Evolutionary conservation across 2,888 invertebrate genomes (phyloP).

Genomic region (Ophion costatus): DNA sequence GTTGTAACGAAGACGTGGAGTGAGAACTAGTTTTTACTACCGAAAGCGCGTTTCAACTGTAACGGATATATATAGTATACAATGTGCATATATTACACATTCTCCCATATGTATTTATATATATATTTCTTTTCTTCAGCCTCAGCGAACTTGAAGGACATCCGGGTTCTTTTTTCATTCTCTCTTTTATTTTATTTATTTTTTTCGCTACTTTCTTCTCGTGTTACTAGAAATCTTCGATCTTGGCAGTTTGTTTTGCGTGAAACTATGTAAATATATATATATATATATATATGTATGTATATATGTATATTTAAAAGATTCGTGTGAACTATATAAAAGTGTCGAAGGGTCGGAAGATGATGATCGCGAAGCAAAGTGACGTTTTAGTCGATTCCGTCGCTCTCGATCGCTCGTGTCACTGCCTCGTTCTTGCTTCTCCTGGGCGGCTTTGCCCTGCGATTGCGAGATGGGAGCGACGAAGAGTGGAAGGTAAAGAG

Average conservation of each 20-base stretch:
- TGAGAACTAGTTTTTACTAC: too few relatives aligned
- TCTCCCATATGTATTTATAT: background rate
- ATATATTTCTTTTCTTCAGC: slow-evolving; percentile 55
- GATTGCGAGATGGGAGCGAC: background rate
- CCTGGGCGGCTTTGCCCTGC: background rate
- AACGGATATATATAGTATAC: too few relatives aligned
- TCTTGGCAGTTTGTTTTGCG: slow-evolving; percentile 60
- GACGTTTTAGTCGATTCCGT: slow-evolving; percentile 6
- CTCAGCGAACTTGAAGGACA: background rate
- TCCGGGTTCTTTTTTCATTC: background rate
- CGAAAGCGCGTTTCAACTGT: too few relatives aligned
- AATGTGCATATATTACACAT: too few relatives aligned
- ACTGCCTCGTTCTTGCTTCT: background rate
- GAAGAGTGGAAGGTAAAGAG: slow-evolving; percentile 34
- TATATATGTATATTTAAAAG: background rate
- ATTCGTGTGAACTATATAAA: slow-evolving; percentile 61
- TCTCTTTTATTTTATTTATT: background rate
- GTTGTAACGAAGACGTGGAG: too few relatives aligned
- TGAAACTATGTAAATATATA: background rate
- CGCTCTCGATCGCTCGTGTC: background rate
- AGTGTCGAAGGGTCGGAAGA: slow-evolving; percentile 57
- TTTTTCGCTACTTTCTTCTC: slow-evolving; percentile 1
- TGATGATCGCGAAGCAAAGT: slow-evolving; percentile 61
- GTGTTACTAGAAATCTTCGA: slow-evolving; percentile 40
- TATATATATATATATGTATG: background rate